Evolutionary conservation across 2,888 invertebrate genomes (phyloP), one percentile per base, ranked within the genome.

Genomic region (Cancer borealis): DNA sequence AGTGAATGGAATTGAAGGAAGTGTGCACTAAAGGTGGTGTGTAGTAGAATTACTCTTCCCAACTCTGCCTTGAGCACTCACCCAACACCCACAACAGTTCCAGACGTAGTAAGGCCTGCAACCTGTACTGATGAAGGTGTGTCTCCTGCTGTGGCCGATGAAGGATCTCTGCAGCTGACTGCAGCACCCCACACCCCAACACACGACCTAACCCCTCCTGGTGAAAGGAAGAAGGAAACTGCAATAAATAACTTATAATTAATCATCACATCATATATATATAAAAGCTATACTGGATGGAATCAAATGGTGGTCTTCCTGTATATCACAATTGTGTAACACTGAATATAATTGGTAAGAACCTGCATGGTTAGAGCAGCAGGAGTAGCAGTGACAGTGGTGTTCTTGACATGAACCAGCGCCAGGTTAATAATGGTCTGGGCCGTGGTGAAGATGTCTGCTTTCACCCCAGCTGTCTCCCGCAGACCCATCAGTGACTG

Each of bases 371-470:
- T 73, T 30, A 5, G 30, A 0, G 88, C 66, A 87, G 89, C 39
- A 84, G 93, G 39, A 17, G 91, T 90, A 6, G 88, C 66, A 87
- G 89, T 39, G 46, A 91, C n/a, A 39, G 91, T 84, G 45, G 30
- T 92, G 46, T 79, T 90, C 90, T 92, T 95, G 54, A 95, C 89
- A 54, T 95, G 95, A 87, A 91, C 93, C 47, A 95, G 90, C 10
- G 95, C 94, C 45, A 95, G 90, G 49, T 95, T 95, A 26, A 95
- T 95, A 66, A 95, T 93, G 79, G 95, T 94, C 79, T 95, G 95
- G 46, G 95, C 95, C 12, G 95, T 92, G 12, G 94, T 94, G 84
- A 94, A 95, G 12, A 95, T 39, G 49, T 95, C 95, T 39, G 88
- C 66, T 30, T 93, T 91, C 47, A 88, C 26, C 14, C 84, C 95